A percentile compares a stretch with the other conserved stretches of the same genome.
These are phyloP conservation scores for Passer domesticus DNA, from an alignment of 2,113 vertebrate genomes.

Conservation along the genomic window DNA sequence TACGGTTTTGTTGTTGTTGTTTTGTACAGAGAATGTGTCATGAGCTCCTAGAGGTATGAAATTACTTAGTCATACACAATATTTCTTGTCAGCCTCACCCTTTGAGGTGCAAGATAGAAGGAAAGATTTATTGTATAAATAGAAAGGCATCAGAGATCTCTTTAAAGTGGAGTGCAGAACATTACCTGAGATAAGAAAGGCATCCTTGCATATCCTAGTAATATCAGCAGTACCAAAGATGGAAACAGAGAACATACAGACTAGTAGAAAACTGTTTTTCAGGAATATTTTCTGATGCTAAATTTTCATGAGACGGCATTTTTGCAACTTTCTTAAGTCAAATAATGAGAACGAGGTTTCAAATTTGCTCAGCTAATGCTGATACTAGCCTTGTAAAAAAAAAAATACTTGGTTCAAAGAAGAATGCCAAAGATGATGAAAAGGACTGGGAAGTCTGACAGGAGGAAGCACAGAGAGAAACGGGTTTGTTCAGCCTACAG, in stretches of 20 bases:
- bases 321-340: neutral
- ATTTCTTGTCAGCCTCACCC: neutral
- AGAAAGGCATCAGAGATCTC: neutral
- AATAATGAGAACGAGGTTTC: neutral
- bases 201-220: neutral
- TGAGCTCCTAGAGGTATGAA: neutral
- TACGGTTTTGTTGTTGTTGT: neutral
- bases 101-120: conserved; percentile 1
- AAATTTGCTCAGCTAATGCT: neutral
- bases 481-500: neutral
- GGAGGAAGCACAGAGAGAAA: neutral
- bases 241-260: neutral
- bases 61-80: neutral
- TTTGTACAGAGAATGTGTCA: neutral
- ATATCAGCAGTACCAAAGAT: neutral
- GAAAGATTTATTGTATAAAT: neutral
- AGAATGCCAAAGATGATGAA: neutral
- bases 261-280: neutral
- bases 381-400: neutral
- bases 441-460: neutral
- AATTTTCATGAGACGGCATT: neutral
- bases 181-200: neutral
- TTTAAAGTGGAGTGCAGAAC: neutral
- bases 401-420: neutral
- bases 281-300: neutral